Evolutionary conservation across 1,140 invertebrate species (phyloP), one percentile per base, ranked within the genome.

Genomic region (Microplitis mediator): DNA sequence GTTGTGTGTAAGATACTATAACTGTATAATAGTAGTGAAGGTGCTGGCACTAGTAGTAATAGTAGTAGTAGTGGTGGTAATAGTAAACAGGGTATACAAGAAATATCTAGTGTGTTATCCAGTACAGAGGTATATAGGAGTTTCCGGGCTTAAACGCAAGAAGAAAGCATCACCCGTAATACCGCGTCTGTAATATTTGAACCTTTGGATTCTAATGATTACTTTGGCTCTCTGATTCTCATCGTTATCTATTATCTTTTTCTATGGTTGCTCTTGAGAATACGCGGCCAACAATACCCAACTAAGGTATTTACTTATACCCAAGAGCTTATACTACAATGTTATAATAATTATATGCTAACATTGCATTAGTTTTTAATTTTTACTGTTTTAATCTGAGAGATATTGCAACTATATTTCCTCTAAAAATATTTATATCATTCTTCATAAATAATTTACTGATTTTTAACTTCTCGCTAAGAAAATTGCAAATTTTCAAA

Each of bases 131-230:
- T 45, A 45, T 11, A 45, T 4, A 45, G 6, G 39, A 45, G 61
- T 71, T 71, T 71, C 69, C 69, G 58, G 69, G 62, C 39, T 45
- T 23, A 51, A 51, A 72, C 51, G 50, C 70, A 72, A 60, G 51
- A 67, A 72, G 63, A 72, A 72, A 72, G 52, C 70, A 45, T 45
- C 39, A 45, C 52, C 35, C 14, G 34, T 50, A 58, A 68, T 69
- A 63, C 74, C 45, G 72, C 39, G 78, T 79, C 67, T 76, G 77
- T 72, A 77, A 80, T 80, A 78, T 77, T 77, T 67, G 76, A 80
- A 50, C 16, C 72, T 64, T 58, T 56, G 52, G 74, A 74, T 68
- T 16, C 75, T 65, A 56, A 34, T 52, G n/a, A 45, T 68, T 65
- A 62, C 13, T 66, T 56, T 9, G 56, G 14, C 35, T 63, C 14